Base-by-base conservation (phyloP, 2,113 vertebrate species). In the Zapornia atra region DNA sequence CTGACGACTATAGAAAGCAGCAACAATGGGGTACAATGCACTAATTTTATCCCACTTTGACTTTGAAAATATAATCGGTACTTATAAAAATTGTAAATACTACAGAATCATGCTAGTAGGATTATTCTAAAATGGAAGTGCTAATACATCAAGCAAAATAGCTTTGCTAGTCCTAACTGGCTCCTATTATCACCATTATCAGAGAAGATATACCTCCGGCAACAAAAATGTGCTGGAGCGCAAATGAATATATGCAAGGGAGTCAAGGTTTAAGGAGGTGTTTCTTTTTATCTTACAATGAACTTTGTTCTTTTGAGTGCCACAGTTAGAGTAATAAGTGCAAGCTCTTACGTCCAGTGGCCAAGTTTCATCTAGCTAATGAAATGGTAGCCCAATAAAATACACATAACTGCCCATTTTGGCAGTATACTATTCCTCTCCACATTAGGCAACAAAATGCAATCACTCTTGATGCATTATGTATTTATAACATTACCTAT, bases 41-140 rank as follows among this genome's bases (percentile, higher is more conserved):
- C 97, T 97, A 96, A 98, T 98, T 98, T 98, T 98, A 98, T 97
- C 95, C 97, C 96, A 97, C 97, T 98, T 97, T 97, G 97, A 97
- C 97, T 98, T 97, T 94, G 97, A 98, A 98, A 98, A 97, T 98
- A 97, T 98, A 98, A 98, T 98, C 64, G 5, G 97, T 97, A 96
- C 96, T 97, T 98, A 97, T 53, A 97, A 97, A 98, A 98, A 98
- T 97, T 97, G 96, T 98, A 98, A 98, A 98, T 98, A 98, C 95
- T 97, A 97, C 97, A 97, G 96, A 98, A 96, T 97, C 93, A 95
- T 97, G 92, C 93, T 91, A 97, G 96, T 93, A 96, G 92, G 97
- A 97, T 98, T 98, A 98, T 97, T 97, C 85, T 97, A 96, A 98
- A 98, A 97, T 96, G 90, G 90, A 94, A 97, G 88, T 93, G 25